phyloP scores from a whole-genome alignment of 2,888 invertebrate species.

The Eretmocerus hayati region DNA sequence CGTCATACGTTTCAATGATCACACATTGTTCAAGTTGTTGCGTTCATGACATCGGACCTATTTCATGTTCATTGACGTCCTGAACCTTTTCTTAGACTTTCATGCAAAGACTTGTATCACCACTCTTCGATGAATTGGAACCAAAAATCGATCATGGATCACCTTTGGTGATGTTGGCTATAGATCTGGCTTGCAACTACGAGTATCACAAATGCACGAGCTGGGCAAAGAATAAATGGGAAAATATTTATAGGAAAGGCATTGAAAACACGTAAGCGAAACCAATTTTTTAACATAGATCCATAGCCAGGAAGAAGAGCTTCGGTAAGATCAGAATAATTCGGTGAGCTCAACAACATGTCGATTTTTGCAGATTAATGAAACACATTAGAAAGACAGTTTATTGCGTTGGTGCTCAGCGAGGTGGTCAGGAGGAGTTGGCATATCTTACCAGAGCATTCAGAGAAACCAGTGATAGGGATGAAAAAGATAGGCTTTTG shows the following conservation, averaged over 20 bases:
- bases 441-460: conserved; percentile 31
- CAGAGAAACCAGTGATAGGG: conserved; percentile 25
- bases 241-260: conserved; percentile 6
- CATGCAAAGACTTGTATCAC: conserved; percentile 30
- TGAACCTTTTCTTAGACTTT: conserved; percentile 36
- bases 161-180: conserved; percentile 29
- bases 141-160: conserved; percentile 27
- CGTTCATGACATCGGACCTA: too few species aligned
- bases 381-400: conserved; percentile 32
- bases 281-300: too few species aligned
- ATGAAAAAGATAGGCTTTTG: conserved; percentile 34
- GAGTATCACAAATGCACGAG: conserved; percentile 32
- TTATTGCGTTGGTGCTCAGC: conserved; percentile 35
- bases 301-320: too few species aligned
- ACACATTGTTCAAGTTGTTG: too few species aligned
- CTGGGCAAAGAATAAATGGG: conserved; percentile 29
- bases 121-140: conserved; percentile 29
- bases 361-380: conserved; percentile 27
- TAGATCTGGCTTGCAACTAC: conserved; percentile 33
- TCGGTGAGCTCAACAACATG: too few species aligned
- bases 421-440: conserved; percentile 34
- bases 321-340: too few species aligned
- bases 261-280: conserved; percentile 12
- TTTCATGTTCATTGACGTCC: too few species aligned
- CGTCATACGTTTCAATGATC: too few species aligned